phyloP scores from a whole-genome alignment of 2,888 invertebrate genomes.

The Acanthosepion pharaonis region DNA sequence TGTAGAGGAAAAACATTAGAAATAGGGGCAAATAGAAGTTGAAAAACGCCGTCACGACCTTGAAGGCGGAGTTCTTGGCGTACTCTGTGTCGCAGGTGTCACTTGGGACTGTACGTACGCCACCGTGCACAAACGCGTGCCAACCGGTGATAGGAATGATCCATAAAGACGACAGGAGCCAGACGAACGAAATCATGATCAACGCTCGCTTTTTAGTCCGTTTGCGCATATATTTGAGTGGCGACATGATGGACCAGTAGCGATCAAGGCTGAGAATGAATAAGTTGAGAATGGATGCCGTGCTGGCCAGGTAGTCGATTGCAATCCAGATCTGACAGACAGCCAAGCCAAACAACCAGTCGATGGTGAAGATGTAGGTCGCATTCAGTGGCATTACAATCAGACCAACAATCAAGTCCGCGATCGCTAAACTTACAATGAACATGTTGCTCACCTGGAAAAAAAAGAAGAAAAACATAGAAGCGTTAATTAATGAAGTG shows the following conservation, averaged over 20 bases:
- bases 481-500: background rate
- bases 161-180: constrained; percentile 76
- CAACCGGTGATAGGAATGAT: constrained; percentile 76
- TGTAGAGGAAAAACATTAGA: constrained; percentile 76
- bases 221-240: constrained; percentile 76
- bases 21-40: constrained; percentile 77
- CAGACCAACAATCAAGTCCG: constrained; percentile 77
- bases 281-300: constrained; percentile 79
- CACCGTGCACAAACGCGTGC: constrained; percentile 74
- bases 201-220: constrained; percentile 76
- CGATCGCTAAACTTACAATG: constrained; percentile 77
- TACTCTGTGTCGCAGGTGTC: constrained; percentile 77
- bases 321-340: constrained; percentile 79
- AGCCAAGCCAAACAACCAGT: constrained; percentile 76
- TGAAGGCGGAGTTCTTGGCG: constrained; percentile 75
- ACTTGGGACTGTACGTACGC: constrained; percentile 66
- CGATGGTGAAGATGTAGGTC: constrained; percentile 75
- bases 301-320: constrained; percentile 79
- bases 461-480: constrained; percentile 47
- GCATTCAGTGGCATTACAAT: constrained; percentile 77
- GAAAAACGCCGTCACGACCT: constrained; percentile 76
- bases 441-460: constrained; percentile 78
- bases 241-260: constrained; percentile 77
- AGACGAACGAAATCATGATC: constrained; percentile 76
- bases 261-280: constrained; percentile 75